Evolutionary conservation across 2,888 invertebrate genomes (phyloP).

Genomic region (Ectobius pallidus): DNA sequence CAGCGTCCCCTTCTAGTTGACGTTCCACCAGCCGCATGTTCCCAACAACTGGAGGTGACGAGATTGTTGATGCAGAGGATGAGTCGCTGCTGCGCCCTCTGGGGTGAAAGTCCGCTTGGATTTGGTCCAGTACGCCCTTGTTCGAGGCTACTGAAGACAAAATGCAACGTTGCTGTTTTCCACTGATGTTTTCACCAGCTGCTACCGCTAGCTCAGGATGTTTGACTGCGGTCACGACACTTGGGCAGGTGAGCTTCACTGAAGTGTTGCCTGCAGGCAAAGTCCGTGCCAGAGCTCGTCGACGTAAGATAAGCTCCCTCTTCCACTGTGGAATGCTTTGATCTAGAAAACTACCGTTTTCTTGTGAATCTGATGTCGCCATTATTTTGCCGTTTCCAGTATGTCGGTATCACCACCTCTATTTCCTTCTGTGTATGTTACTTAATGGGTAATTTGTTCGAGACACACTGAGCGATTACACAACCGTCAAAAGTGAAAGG

Average conservation of each 20-base stretch:
- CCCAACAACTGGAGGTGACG: conserved; percentile 39
- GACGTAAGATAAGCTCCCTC: conserved; percentile 78
- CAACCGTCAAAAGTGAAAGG: conserved; percentile 41
- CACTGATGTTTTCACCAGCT: conserved; percentile 38
- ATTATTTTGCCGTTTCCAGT: conserved; percentile 29
- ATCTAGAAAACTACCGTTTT: conserved; percentile 32
- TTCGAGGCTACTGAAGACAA: conserved; percentile 41
- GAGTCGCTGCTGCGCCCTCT: conserved; percentile 49
- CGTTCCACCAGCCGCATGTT: conserved; percentile 49
- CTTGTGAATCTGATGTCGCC: conserved; percentile 36
- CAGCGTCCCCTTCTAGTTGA: conserved; percentile 21
- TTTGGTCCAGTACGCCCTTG: conserved; percentile 41
- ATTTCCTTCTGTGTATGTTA: conserved; percentile 14
- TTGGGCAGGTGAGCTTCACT: conserved; percentile 48
- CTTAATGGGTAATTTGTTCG: conserved; percentile 31
- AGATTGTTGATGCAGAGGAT: conserved; percentile 24
- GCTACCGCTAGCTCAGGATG: conserved; percentile 35
- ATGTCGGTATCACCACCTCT: conserved; percentile 5
- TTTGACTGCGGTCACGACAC: conserved; percentile 45
- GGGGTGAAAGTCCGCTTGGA: conserved; percentile 50
- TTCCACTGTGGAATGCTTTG: conserved; percentile 76
- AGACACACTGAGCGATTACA: conserved; percentile 34
- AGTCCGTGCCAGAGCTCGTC: conserved; percentile 58
- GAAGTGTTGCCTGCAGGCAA: conserved; percentile 45
- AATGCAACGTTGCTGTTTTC: conserved; percentile 36